A percentile compares a stretch with the other conserved stretches of the same genome.
phyloP scores from a whole-genome alignment of 2,888 invertebrate species.

The Synanthedon myopaeformis region DNA sequence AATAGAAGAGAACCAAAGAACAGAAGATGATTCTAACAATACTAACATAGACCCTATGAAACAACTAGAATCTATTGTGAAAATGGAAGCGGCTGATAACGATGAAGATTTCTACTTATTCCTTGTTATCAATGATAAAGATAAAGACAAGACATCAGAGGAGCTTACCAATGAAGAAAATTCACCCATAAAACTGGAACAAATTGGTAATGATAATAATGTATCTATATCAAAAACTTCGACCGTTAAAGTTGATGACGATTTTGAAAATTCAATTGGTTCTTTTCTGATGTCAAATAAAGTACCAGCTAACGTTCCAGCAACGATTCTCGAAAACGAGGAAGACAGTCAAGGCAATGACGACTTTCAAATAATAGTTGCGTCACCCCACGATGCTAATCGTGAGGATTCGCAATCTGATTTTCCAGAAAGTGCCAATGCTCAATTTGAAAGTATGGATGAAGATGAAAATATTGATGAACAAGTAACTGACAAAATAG shows the following conservation, averaged over 20 bases:
- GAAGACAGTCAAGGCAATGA: slow-evolving; percentile 39
- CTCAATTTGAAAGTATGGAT: slow-evolving; percentile 17
- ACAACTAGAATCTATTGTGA: slow-evolving; percentile 50
- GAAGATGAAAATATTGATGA: slow-evolving; percentile 14
- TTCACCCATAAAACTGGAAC: slow-evolving; percentile 9
- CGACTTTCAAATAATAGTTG: slow-evolving; percentile 25
- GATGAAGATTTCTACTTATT: slow-evolving; percentile 64
- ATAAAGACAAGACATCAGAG: slow-evolving; percentile 16
- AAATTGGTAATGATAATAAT: slow-evolving; percentile 11
- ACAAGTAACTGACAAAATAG: slow-evolving; percentile 16
- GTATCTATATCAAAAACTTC: slow-evolving; percentile 6
- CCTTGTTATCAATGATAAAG: slow-evolving; percentile 53
- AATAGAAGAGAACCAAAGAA: slow-evolving; percentile 14
- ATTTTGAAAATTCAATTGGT: slow-evolving; percentile 43
- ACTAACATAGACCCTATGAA: slow-evolving; percentile 40
- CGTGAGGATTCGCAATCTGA: slow-evolving; percentile 13
- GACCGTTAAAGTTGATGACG: slow-evolving; percentile 8
- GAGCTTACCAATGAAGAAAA: slow-evolving; percentile 4
- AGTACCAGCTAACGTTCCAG: slow-evolving; percentile 51
- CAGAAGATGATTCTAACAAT: slow-evolving; percentile 17
- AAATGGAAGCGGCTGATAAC: slow-evolving; percentile 48
- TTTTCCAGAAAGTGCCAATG: slow-evolving; percentile 14
- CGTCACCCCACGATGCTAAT: slow-evolving; percentile 25
- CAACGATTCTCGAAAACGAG: slow-evolving; percentile 57
- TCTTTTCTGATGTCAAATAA: slow-evolving; percentile 45